Conservation (phyloP, 2,113 vertebrate species). For the Pseudorhombus dupliciocellatus region DNA sequence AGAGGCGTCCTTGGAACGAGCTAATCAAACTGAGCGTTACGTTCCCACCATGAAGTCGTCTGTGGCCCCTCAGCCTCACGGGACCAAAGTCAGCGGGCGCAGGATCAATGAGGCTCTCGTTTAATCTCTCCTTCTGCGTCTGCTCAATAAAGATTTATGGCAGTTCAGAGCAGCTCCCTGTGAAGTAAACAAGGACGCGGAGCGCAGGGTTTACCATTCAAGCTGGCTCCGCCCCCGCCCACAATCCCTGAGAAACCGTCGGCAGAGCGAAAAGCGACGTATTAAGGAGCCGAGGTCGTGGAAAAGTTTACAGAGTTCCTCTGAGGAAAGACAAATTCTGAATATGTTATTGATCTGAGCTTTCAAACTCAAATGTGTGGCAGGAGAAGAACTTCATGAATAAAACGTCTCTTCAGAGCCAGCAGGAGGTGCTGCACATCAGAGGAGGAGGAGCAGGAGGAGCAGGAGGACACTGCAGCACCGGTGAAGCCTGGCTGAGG, state of each 20-base stretch:
- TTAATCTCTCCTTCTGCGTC: slow-evolving; percentile 50
- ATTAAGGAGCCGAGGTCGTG: too few species aligned
- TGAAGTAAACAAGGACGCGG: background rate
- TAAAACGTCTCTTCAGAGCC: too few species aligned
- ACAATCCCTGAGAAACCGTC: too few species aligned
- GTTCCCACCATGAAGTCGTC: slow-evolving; percentile 17
- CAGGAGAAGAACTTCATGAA: too few species aligned
- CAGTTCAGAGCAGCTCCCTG: background rate
- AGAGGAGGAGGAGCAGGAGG: background rate
- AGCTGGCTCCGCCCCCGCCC: too few species aligned
- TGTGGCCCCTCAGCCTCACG: background rate
- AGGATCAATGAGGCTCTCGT: slow-evolving; percentile 31
- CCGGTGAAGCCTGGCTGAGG: background rate
- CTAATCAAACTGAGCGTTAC: slow-evolving; percentile 1
- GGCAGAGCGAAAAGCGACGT: too few species aligned
- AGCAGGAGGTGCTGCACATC: too few species aligned
- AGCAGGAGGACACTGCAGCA: background rate
- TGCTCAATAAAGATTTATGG: slow-evolving; percentile 17
- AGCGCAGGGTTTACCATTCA: background rate
- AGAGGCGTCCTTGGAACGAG: too few species aligned
- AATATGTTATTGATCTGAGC: too few species aligned
- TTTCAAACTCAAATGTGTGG: too few species aligned
- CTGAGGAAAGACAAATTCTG: too few species aligned
- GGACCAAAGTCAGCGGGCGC: slow-evolving; percentile 10
- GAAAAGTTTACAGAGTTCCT: too few species aligned